These are phyloP conservation scores for Galeopterus variegatus DNA, from an alignment of 2,113 vertebrate species.

Conservation along the genomic window DNA sequence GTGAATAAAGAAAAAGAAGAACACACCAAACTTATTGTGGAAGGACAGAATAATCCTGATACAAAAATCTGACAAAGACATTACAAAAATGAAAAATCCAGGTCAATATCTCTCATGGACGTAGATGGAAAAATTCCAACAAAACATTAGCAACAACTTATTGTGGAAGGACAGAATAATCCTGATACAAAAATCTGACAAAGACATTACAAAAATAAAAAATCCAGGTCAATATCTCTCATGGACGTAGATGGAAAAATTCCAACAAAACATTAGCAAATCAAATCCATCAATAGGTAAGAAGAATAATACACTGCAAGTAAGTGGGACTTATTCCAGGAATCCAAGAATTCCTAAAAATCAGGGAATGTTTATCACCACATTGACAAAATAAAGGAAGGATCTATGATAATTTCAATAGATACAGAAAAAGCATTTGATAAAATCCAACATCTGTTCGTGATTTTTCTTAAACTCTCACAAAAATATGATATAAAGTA, in stretches of 20 bases:
- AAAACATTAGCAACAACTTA: too few relatives aligned
- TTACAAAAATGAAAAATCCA: not conserved
- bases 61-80: not conserved
- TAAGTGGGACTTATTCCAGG: not conserved
- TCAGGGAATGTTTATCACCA: not conserved
- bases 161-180: not conserved
- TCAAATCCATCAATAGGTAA: not conserved
- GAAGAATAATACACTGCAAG: not conserved
- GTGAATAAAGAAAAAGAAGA: slow-evolving; percentile 16
- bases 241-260: not conserved
- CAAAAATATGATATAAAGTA: not conserved
- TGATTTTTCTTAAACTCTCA: not conserved
- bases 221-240: not conserved
- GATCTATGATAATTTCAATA: not conserved
- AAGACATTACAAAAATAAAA: not conserved
- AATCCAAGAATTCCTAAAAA: not conserved
- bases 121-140: not conserved
- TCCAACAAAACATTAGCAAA: not conserved
- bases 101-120: not conserved
- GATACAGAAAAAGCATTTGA: not conserved
- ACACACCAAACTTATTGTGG: not conserved
- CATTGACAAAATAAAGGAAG: not conserved
- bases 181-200: not conserved
- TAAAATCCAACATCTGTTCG: not conserved
- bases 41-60: not conserved